Percentiles rank a stretch among this genome's conserved stretches.
These are phyloP conservation scores for Hydrocynus forskahlii DNA, from an alignment of 2,797 vertebrate species.

Conservation along the genomic window DNA sequence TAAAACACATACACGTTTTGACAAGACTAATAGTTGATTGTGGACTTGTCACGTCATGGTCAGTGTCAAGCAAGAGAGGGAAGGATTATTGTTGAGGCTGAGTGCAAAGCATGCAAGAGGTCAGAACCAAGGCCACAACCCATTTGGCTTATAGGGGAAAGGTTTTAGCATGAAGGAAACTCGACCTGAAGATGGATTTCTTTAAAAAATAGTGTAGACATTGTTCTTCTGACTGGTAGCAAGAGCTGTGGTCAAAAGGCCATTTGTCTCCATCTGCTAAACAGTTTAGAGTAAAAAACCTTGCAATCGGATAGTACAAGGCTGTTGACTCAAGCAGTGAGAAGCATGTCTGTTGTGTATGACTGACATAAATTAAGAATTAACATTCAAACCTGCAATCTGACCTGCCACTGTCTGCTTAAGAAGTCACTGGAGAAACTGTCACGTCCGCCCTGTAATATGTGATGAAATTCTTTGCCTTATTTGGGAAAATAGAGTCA, in stretches of 20 bases:
- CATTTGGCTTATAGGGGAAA: slow-evolving; percentile 47
- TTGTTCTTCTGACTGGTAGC: slow-evolving; percentile 48
- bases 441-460: neutral
- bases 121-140: slow-evolving; percentile 54
- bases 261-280: slow-evolving; percentile 52
- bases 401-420: slow-evolving; percentile 44
- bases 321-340: slow-evolving; percentile 32
- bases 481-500: slow-evolving; percentile 29
- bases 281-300: slow-evolving; percentile 60
- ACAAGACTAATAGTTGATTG: slow-evolving; percentile 29
- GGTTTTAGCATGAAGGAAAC: slow-evolving; percentile 55
- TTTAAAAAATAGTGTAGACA: slow-evolving; percentile 51
- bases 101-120: slow-evolving; percentile 39
- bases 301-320: slow-evolving; percentile 45
- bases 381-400: slow-evolving; percentile 38
- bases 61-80: slow-evolving; percentile 21
- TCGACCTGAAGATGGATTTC: slow-evolving; percentile 59
- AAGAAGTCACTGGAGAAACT: neutral
- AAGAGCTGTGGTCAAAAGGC: slow-evolving; percentile 29
- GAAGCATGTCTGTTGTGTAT: slow-evolving; percentile 31
- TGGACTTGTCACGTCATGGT: slow-evolving; percentile 14
- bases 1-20: slow-evolving; percentile 8
- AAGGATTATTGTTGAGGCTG: slow-evolving; percentile 48
- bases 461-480: neutral
- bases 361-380: slow-evolving; percentile 34